Percentiles rank a stretch among this genome's conserved stretches.
These are phyloP conservation scores for Dione juno DNA, from an alignment of 2,888 invertebrate genomes.

Conservation along the genomic window DNA sequence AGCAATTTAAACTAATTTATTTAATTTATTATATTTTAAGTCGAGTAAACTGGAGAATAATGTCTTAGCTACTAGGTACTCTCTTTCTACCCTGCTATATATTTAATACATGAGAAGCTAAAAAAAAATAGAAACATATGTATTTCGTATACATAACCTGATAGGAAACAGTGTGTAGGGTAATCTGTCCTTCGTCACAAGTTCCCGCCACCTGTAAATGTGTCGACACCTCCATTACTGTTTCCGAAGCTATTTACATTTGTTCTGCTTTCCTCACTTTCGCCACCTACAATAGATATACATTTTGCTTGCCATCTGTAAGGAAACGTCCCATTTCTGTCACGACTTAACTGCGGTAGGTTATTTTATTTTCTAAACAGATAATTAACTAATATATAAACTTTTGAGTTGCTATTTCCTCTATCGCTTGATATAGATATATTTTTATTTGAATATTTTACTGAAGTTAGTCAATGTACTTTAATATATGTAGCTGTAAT, in stretches of 20 bases:
- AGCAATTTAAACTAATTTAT: too few relatives aligned
- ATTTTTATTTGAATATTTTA: too few relatives aligned
- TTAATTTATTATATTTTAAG: too few relatives aligned
- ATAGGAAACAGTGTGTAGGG: conserved; percentile 51
- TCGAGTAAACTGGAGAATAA: too few relatives aligned
- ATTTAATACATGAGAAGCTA: too few relatives aligned
- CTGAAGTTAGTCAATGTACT: too few relatives aligned
- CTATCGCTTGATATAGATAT: not conserved
- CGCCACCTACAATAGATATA: conserved; percentile 51
- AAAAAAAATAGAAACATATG: too few relatives aligned
- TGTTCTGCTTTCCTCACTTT: conserved; percentile 60
- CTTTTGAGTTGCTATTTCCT: not conserved
- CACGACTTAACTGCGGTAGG: conserved; percentile 47
- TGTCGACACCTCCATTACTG: conserved; percentile 69
- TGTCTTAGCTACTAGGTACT: too few relatives aligned
- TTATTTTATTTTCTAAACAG: conserved; percentile 14
- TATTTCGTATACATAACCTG: conserved; percentile 10
- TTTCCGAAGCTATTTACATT: conserved; percentile 74
- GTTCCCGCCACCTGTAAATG: conserved; percentile 63
- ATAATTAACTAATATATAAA: conserved; percentile 11
- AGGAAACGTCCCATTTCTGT: conserved; percentile 57
- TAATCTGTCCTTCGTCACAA: conserved; percentile 65
- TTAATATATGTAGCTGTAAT: too few relatives aligned
- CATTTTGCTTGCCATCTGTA: conserved; percentile 53
- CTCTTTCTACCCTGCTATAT: too few relatives aligned